phyloP scores from a whole-genome alignment of 2,888 invertebrate genomes.

The Dasypogon diadema region DNA sequence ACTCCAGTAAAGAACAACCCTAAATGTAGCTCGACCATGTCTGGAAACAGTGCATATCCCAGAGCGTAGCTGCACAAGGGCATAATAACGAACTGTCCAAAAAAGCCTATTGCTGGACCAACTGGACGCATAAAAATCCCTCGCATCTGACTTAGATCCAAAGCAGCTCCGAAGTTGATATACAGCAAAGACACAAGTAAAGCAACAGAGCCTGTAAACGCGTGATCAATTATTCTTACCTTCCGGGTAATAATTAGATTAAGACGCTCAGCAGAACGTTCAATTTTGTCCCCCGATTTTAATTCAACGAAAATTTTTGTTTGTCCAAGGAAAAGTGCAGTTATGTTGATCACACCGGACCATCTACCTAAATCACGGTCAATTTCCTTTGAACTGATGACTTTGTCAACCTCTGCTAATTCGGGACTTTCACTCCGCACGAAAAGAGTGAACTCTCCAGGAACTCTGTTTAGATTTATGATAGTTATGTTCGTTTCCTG shows the following conservation, averaged over 20 bases:
- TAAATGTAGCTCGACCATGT: slow-evolving; percentile 78
- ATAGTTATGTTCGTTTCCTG: slow-evolving; percentile 68
- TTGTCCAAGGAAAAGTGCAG: slow-evolving; percentile 64
- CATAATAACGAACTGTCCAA: slow-evolving; percentile 86
- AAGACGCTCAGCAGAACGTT: slow-evolving; percentile 63
- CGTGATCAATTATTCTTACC: slow-evolving; percentile 76
- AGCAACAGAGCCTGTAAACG: slow-evolving; percentile 82
- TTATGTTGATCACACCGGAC: slow-evolving; percentile 61
- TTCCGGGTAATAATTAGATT: slow-evolving; percentile 73
- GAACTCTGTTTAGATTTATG: slow-evolving; percentile 61
- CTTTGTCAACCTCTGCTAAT: slow-evolving; percentile 55
- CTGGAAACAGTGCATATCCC: slow-evolving; percentile 79
- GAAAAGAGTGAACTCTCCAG: slow-evolving; percentile 42
- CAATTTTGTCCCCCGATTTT: slow-evolving; percentile 58
- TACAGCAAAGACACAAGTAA: slow-evolving; percentile 83
- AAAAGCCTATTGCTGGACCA: slow-evolving; percentile 82
- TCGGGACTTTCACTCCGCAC: slow-evolving; percentile 54
- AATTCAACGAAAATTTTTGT: slow-evolving; percentile 61
- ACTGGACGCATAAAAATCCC: slow-evolving; percentile 77
- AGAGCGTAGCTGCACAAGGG: slow-evolving; percentile 85
- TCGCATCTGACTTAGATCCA: slow-evolving; percentile 79
- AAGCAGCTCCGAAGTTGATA: slow-evolving; percentile 91
- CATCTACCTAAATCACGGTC: slow-evolving; percentile 58
- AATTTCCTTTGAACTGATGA: slow-evolving; percentile 58
- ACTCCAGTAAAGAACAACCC: slow-evolving; percentile 93